Base-by-base conservation (phyloP, 2,797 vertebrate species). In the Pipistrellus pipistrellus region DNA sequence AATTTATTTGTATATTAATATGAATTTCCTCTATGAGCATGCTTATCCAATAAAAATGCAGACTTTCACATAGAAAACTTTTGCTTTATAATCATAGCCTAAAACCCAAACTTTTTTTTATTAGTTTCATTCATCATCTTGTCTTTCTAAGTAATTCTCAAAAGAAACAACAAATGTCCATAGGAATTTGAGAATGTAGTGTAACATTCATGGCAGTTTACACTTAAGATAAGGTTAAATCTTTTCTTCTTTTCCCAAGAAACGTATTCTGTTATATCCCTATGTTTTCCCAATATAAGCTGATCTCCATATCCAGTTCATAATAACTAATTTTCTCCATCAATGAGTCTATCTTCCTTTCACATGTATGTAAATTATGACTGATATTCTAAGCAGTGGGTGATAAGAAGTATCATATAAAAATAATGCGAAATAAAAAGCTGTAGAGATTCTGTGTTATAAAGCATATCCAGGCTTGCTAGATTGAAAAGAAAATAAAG, bases 101-200 rank as follows among this genome's bases (percentile, higher is more conserved):
- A 92, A 93, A 91, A 32, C 17, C 1, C 7, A 88, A 77, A 71
- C 35, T 35, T 93, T 93, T 93, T 93, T 91, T 94, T 85, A 90
- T 96, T 91, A 83, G 27, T 48, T 86, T 8, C 27, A 91, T 93
- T 95, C 32, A 90, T 96, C 84, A 96, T 71, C 68, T 93, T 96
- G 59, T 86, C 76, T 91, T 93, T 91, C 14, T 46, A 88, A 94
- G 69, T 76, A 81, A 77, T 88, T 84, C 66, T 94, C 51, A 66
- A 95, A 81, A 91, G 68, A 92, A 90, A 44, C 15, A 88, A 75
- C 14, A 92, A 57, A 71, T 62, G 21, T 91, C 62, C 55, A 68
- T 90, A 51, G 83, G 27, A 48, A 64, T 83, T 92, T 91, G 66
- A 93, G 64, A 82, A 7, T 75, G 8, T 20, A 75, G 20, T 64